Conservation (phyloP, 2,113 vertebrate genomes). For the Cryptoleucopteryx plumbea region DNA sequence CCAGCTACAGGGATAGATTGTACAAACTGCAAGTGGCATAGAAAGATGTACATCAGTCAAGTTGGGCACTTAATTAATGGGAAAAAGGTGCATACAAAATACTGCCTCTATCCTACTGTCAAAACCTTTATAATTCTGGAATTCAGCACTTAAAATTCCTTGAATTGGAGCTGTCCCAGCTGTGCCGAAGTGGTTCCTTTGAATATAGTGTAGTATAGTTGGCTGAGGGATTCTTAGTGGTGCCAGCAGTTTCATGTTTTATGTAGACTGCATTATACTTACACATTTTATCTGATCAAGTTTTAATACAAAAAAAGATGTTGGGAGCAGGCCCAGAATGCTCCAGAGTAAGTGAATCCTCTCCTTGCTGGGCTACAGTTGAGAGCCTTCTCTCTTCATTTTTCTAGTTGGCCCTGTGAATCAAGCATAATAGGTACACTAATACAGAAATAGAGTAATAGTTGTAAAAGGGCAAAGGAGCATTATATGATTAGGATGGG, state of each 20-base stretch:
- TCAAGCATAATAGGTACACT: fast-evolving
- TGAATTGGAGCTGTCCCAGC: neutral
- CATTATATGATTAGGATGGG: neutral
- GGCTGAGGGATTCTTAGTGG: neutral
- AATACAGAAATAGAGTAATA: neutral
- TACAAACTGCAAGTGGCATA: neutral
- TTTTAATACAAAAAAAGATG: neutral
- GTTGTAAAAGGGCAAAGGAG: neutral
- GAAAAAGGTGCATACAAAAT: neutral
- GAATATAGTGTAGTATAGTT: neutral
- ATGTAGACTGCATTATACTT: neutral
- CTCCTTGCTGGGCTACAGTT: neutral
- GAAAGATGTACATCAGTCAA: neutral
- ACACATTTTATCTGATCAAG: neutral
- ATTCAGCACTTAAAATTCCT: neutral
- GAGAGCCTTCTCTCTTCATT: neutral
- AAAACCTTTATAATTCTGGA: neutral
- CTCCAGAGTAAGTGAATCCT: neutral
- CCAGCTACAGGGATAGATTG: neutral
- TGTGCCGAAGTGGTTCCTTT: neutral
- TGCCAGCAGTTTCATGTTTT: neutral
- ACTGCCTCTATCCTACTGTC: neutral
- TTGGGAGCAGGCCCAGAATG: neutral
- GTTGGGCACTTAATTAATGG: neutral
- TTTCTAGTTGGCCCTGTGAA: neutral